phyloP scores from a whole-genome alignment of 2,797 vertebrate species.

The Gastrophryne carolinensis region DNA sequence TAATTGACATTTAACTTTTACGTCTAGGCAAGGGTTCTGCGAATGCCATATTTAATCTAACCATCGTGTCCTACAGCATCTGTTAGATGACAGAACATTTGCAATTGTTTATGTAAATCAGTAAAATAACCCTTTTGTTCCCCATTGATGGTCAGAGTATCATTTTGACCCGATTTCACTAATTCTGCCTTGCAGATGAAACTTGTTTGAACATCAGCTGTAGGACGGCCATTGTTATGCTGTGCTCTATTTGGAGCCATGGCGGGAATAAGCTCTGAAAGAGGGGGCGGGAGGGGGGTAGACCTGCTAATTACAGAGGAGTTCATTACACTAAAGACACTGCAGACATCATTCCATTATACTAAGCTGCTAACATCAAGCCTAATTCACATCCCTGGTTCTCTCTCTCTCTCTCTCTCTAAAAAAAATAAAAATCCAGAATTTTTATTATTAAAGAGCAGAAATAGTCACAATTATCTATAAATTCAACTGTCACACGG shows the following conservation, averaged over 20 bases:
- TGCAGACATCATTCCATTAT: constrained; percentile 68
- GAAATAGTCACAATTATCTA: constrained; percentile 94
- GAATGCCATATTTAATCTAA: constrained; percentile 33
- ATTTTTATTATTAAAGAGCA: constrained; percentile 89
- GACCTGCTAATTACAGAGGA: constrained; percentile 69
- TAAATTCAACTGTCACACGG: constrained; percentile 94
- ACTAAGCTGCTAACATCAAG: constrained; percentile 70
- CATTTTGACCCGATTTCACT: constrained; percentile 38
- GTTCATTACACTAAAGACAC: constrained; percentile 70
- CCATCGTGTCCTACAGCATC: constrained; percentile 21
- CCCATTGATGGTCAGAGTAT: constrained; percentile 30
- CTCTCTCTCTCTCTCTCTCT: constrained; percentile 51
- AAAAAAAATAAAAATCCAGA: constrained; percentile 66
- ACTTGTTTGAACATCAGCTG: constrained; percentile 23
- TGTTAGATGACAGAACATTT: constrained; percentile 43
- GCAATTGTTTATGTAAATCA: constrained; percentile 22
- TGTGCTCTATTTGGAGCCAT: constrained; percentile 53
- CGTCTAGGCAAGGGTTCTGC: not conserved
- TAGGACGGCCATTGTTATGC: constrained; percentile 47
- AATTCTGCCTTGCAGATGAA: constrained; percentile 30
- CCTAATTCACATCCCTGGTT: constrained; percentile 76
- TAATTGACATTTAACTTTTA: constrained; percentile 11
- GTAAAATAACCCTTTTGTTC: not conserved
- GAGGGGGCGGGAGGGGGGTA: constrained; percentile 54
- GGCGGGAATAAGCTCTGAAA: constrained; percentile 57